phyloP scores from a whole-genome alignment of 2,797 vertebrate species.

The Galago senegalensis region DNA sequence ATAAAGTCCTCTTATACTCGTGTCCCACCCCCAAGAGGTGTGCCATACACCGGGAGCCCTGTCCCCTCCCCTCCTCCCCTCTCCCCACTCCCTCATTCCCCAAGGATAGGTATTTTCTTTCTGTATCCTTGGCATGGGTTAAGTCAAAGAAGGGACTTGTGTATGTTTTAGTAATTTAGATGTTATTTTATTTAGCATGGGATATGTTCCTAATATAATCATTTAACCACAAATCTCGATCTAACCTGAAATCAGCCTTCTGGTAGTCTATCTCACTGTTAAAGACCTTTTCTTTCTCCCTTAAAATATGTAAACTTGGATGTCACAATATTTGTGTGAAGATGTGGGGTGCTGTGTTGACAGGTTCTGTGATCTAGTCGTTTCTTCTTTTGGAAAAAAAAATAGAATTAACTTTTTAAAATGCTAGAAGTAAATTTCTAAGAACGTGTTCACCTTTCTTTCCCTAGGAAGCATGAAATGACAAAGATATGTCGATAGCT shows the following conservation, averaged over 20 bases:
- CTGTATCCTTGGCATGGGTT: background rate
- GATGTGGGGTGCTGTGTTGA: background rate
- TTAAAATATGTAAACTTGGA: conserved; percentile 35
- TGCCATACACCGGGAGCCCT: too few relatives aligned
- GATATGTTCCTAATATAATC: background rate
- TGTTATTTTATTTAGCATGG: conserved; percentile 31
- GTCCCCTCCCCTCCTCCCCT: too few relatives aligned
- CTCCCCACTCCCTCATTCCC: too few relatives aligned
- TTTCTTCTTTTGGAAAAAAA: conserved; percentile 17
- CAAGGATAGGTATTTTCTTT: conserved; percentile 8
- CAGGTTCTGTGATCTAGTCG: background rate
- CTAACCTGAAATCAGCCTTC: conserved; percentile 7
- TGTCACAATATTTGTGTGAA: background rate
- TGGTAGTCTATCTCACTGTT: background rate
- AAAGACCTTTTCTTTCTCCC: conserved; percentile 23
- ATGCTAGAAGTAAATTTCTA: conserved; percentile 36
- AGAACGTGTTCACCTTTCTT: conserved; percentile 14
- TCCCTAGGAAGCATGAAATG: conserved; percentile 26
- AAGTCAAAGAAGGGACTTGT: conserved; percentile 35
- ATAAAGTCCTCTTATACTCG: too few relatives aligned
- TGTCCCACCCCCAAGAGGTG: too few relatives aligned
- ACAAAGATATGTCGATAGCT: background rate
- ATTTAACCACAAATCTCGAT: background rate
- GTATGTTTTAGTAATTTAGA: conserved; percentile 36
- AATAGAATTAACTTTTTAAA: conserved; percentile 15